phyloP scores from a whole-genome alignment of 2,888 invertebrate genomes.

The Troides oblongomaculatus region DNA sequence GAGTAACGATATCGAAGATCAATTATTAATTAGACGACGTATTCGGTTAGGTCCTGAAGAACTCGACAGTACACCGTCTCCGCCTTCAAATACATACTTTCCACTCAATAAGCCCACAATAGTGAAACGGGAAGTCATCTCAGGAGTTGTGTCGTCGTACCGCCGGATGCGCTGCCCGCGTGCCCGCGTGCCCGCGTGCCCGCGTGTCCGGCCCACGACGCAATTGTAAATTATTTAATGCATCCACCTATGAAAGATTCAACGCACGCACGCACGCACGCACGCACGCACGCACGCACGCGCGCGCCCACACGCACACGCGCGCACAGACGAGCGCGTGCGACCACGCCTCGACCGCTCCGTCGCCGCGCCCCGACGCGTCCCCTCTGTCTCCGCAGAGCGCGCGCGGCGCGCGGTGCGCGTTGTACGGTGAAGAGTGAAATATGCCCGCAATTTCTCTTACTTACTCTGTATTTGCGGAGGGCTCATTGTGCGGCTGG shows the following conservation, averaged over 20 bases:
- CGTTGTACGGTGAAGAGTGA: conserved; percentile 51
- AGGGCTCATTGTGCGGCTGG: conserved; percentile 43
- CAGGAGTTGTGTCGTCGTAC: conserved; percentile 4
- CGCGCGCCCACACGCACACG: conserved; percentile 41
- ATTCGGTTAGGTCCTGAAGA: too few species aligned
- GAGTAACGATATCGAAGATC: too few species aligned
- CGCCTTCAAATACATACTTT: too few species aligned
- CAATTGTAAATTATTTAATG: conserved; percentile 77
- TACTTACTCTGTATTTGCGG: conserved; percentile 55
- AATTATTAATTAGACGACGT: too few species aligned
- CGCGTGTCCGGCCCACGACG: too few species aligned
- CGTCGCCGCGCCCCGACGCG: conserved; percentile 40
- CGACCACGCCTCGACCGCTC: conserved; percentile 60
- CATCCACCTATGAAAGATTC: conserved; percentile 79
- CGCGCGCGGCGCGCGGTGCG: conserved; percentile 40
- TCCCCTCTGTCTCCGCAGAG: conserved; percentile 22
- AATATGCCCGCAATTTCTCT: conserved; percentile 65
- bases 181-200: too few species aligned
- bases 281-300: conserved; percentile 35
- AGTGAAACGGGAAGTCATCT: neutral
- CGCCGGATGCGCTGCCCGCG: conserved; percentile 19
- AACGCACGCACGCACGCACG: conserved; percentile 48
- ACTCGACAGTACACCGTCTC: too few species aligned
- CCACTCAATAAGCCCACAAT: too few species aligned
- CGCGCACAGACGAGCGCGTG: conserved; percentile 35